Evolutionary conservation across 2,888 invertebrate species (phyloP), one percentile per base, ranked within the genome.

Genomic region (Poecilobothrus nobilitatus): DNA sequence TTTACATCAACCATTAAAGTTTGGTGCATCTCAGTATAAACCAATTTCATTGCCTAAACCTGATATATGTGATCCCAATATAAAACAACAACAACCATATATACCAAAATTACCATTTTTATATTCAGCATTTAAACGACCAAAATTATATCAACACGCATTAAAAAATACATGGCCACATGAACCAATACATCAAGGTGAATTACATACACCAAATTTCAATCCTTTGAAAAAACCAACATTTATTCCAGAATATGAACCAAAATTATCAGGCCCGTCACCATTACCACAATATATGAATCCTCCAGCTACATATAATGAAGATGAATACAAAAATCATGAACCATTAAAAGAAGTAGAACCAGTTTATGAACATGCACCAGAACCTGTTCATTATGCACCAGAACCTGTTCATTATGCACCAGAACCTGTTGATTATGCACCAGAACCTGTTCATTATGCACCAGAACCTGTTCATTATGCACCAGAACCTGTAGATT

Each of bases 191-290:
- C 53, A 53, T 53, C 2, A 53, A 12, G 53, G 53, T 18, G 53
- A 53, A 18, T 53, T 53, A 18, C 53, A 53, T 53, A 12, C 12
- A 9, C 53, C 53, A 18, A 2, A n/a, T 53, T 53, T 53, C 18
- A 6, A 53, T 53, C 53, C 53, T 15, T n/a, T 53, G 6, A 53
- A 53, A 2, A 53, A 53, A 53, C 53, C 53, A 18, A 53, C 9
- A 53, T 53, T 53, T 53, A 18, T n/a, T 18, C 53, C 53, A 53
- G n/a, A 53, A 53, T 53, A 53, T 53, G 53, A 53, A 53, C 53
- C 53, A 53, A 6, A 18, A 12, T 53, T 53, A 53, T 6, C 53
- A 18, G 53, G 18, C 3, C 53, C 53, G 18, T 53, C 53, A 53
- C 53, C 53, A 53, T 53, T 53, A 18, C 53, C 53, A 18, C 9